A percentile compares a stretch with the other conserved stretches of the same genome.
Conservation (phyloP, 1,140 invertebrate genomes). For the Habropoda laboriosa region DNA sequence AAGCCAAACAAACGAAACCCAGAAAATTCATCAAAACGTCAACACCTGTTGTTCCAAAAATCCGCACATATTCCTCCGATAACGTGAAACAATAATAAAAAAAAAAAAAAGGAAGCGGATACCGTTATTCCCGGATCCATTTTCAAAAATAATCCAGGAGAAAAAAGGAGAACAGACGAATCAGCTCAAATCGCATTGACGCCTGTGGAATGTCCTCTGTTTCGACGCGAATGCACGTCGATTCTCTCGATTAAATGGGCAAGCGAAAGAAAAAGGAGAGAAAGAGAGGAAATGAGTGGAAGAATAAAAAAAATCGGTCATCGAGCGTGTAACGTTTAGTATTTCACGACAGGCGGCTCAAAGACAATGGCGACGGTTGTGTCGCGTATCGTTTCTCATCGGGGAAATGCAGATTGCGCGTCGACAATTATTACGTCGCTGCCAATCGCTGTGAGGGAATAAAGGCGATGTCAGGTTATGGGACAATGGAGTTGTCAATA, state of each 20-base stretch:
- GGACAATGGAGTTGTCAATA: conserved; percentile 33
- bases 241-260: background rate
- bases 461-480: conserved; percentile 13
- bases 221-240: background rate
- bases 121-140: too few relatives aligned
- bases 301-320: background rate
- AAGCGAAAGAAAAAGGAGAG: background rate
- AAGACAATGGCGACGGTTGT: background rate
- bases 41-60: too few relatives aligned
- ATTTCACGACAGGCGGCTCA: background rate
- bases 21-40: too few relatives aligned
- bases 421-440: conserved; percentile 41
- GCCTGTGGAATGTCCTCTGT: background rate
- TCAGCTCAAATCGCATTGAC: background rate
- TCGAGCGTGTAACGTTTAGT: background rate
- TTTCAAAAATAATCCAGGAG: too few relatives aligned
- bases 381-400: background rate
- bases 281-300: background rate
- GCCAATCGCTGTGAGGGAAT: conserved; percentile 24
- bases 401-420: conserved; percentile 20
- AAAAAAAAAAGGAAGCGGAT: too few relatives aligned
- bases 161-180: background rate
- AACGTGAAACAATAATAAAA: too few relatives aligned
- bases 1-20: too few relatives aligned
- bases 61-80: too few relatives aligned